These are phyloP conservation scores for Augochlora pura DNA, from an alignment of 1,140 invertebrate species.

Conservation along the genomic window DNA sequence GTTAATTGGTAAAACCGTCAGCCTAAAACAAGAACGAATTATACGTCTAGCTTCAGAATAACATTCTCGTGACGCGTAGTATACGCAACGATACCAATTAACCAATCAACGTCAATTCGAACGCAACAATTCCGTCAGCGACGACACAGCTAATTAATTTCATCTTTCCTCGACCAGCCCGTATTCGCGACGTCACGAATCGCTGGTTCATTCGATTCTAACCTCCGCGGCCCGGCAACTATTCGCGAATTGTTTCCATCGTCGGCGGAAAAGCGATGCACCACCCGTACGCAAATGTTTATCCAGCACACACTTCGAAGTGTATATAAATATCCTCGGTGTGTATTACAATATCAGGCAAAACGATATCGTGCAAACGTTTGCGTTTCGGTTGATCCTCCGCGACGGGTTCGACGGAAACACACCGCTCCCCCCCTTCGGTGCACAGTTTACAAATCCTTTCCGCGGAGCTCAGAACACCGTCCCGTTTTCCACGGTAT, in stretches of 20 bases:
- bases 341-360: constrained; percentile 9
- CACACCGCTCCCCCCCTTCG: too few relatives aligned
- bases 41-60: too few relatives aligned
- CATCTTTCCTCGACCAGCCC: not conserved
- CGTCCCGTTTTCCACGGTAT: not conserved
- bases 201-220: not conserved
- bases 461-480: not conserved
- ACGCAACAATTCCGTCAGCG: too few relatives aligned
- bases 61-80: too few relatives aligned
- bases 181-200: not conserved
- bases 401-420: not conserved
- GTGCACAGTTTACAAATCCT: too few relatives aligned
- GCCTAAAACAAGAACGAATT: too few relatives aligned
- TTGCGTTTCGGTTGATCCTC: constrained; percentile 31
- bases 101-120: too few relatives aligned
- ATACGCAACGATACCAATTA: too few relatives aligned
- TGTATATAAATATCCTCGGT: not conserved
- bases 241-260: not conserved
- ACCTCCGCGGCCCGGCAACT: not conserved
- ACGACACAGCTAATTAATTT: not conserved
- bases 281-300: constrained; percentile 43
- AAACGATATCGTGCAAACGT: too few relatives aligned
- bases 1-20: too few relatives aligned
- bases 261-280: not conserved
- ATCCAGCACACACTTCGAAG: not conserved